Base-by-base conservation (phyloP, 2,113 vertebrate genomes). In the Patagioenas fasciata region DNA sequence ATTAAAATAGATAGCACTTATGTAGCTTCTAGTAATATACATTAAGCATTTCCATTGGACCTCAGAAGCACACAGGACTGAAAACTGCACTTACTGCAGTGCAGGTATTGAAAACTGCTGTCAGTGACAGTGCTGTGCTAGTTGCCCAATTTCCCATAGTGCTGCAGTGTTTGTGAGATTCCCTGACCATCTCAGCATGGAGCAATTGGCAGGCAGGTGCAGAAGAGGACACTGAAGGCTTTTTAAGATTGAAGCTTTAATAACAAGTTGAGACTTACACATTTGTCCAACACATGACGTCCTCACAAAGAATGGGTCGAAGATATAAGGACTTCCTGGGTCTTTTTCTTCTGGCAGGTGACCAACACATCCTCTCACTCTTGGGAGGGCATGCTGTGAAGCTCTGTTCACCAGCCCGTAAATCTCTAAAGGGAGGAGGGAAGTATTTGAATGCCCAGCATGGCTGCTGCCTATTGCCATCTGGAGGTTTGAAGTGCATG, bases 1-100 rank as follows among this genome's bases (percentile, higher is more conserved):
- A 99, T 99, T 98, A 98, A 98, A 98, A 98, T 95, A 98, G 97
- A 97, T 97, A 97, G 98, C 97, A 98, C 87, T 80, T 94, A 98
- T 97, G 98, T 95, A 98, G 98, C 96, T 87, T 98, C 95, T 97
- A 98, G 96, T 98, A 98, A 97, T 98, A 98, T 98, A 99, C 98
- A 98, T 97, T 97, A 98, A 98, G 97, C 97, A 91, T 98, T 97
- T 97, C 96, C 97, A 94, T 97, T 94, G 97, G 96, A 98, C 95
- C 97, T 95, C 75, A 81, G 16, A 3, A 70, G 16, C 2, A 9
- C 8, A 34, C 11, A 32, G 40, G 23, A 47, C 51, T 66, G 51
- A 73, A 88, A 51, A 8, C 4, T 13, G 3, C 32, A 61, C 2
- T 4, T 36, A 21, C 47, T 61, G 28, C 28, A 5, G 3, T 10